These are phyloP conservation scores for Ceratothoa steindachneri DNA, from an alignment of 2,888 invertebrate genomes.

Conservation along the genomic window DNA sequence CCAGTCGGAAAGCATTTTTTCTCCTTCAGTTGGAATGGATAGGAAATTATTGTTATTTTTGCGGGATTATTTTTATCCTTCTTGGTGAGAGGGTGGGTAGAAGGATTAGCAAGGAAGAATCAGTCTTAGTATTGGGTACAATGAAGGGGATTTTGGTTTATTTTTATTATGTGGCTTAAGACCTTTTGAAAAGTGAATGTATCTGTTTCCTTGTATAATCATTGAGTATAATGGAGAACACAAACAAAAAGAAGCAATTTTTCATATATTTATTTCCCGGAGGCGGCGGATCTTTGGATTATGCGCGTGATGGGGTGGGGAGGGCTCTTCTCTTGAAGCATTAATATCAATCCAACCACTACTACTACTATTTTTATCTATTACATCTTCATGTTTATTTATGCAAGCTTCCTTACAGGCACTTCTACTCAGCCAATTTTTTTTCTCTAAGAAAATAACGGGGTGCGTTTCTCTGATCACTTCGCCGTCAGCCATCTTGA, in stretches of 20 bases:
- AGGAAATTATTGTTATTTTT: conserved; percentile 41
- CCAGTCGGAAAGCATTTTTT: conserved; percentile 30
- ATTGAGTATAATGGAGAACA: conserved; percentile 36
- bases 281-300: too few species aligned
- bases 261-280: too few species aligned
- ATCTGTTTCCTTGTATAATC: conserved; percentile 27
- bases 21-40: conserved; percentile 32
- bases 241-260: conserved; percentile 27
- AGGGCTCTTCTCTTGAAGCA: too few species aligned
- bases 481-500: conserved; percentile 1
- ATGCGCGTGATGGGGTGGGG: too few species aligned
- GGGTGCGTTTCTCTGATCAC: too few species aligned
- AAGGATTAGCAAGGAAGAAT: too few species aligned
- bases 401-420: too few species aligned
- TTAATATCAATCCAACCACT: too few species aligned
- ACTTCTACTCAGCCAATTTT: too few species aligned
- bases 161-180: background rate
- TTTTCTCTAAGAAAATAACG: too few species aligned
- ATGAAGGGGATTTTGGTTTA: background rate
- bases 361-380: too few species aligned
- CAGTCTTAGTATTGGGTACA: background rate
- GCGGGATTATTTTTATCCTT: conserved; percentile 36
- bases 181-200: conserved; percentile 14
- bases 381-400: too few species aligned
- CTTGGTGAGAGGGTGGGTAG: conserved; percentile 12